These are phyloP conservation scores for Parasteatoda tepidariorum DNA, from an alignment of 1,140 invertebrate species.

Conservation along the genomic window DNA sequence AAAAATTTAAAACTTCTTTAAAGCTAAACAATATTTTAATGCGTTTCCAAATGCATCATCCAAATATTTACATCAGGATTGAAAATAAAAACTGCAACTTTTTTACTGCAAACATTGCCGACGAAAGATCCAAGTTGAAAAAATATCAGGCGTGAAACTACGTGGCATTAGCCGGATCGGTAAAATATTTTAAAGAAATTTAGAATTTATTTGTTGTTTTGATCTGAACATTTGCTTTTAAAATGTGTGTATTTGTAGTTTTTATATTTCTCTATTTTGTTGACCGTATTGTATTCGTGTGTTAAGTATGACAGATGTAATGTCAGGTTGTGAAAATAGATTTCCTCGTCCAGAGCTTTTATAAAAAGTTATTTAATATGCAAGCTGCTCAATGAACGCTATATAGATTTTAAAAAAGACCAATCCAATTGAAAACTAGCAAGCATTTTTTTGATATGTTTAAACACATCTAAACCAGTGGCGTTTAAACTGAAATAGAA, in stretches of 20 bases:
- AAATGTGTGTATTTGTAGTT: not conserved
- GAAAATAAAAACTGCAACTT: too few species aligned
- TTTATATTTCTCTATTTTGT: not conserved
- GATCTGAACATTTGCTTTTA: not conserved
- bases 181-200: slow-evolving; percentile 17
- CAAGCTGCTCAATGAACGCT: too few species aligned
- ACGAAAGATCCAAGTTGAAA: slow-evolving; percentile 8
- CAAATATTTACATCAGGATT: too few species aligned
- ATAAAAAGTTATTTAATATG: not conserved
- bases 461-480: too few species aligned
- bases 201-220: not conserved
- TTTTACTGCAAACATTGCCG: slow-evolving; percentile 9
- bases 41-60: too few species aligned
- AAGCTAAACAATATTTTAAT: too few species aligned
- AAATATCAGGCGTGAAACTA: slow-evolving; percentile 53
- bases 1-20: too few species aligned
- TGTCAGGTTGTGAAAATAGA: not conserved
- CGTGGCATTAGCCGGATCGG: slow-evolving; percentile 49
- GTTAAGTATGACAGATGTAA: not conserved
- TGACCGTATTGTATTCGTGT: not conserved
- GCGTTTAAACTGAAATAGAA: too few species aligned
- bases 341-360: not conserved
- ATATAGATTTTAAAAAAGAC: too few species aligned
- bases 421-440: too few species aligned
- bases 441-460: too few species aligned